These are phyloP conservation scores for Therioaphis trifolii DNA, from an alignment of 2,888 invertebrate species.

Conservation along the genomic window DNA sequence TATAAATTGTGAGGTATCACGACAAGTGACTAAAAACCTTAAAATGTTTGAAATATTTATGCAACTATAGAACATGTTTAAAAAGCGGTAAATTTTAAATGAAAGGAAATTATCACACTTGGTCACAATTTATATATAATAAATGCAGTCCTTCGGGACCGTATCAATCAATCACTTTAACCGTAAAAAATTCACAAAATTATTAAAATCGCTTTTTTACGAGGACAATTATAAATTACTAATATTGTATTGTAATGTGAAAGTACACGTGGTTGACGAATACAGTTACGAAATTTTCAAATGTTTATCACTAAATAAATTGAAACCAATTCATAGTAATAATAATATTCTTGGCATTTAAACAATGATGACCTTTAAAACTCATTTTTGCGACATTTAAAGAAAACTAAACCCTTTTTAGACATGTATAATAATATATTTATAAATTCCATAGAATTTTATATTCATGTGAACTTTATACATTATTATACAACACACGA, in stretches of 20 bases:
- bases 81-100: not conserved
- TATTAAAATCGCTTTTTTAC: conserved; percentile 12
- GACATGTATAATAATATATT: not conserved
- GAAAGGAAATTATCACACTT: not conserved
- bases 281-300: not conserved
- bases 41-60: not conserved
- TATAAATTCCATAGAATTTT: not conserved
- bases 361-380: conserved; percentile 43
- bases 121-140: not conserved
- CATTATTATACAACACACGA: too few relatives aligned
- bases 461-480: conserved; percentile 15
- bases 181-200: not conserved
- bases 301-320: conserved; percentile 2
- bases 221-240: conserved; percentile 19
- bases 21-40: not conserved
- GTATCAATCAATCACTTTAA: not conserved
- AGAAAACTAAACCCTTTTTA: conserved; percentile 19
- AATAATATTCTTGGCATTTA: conserved; percentile 37
- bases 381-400: conserved; percentile 37
- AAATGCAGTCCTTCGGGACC: not conserved
- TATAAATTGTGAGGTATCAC: not conserved
- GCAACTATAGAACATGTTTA: not conserved
- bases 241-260: conserved; percentile 11
- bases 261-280: not conserved
- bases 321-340: not conserved